Conservation (phyloP, 2,113 vertebrate species). For the Lophotis ruficrista region DNA sequence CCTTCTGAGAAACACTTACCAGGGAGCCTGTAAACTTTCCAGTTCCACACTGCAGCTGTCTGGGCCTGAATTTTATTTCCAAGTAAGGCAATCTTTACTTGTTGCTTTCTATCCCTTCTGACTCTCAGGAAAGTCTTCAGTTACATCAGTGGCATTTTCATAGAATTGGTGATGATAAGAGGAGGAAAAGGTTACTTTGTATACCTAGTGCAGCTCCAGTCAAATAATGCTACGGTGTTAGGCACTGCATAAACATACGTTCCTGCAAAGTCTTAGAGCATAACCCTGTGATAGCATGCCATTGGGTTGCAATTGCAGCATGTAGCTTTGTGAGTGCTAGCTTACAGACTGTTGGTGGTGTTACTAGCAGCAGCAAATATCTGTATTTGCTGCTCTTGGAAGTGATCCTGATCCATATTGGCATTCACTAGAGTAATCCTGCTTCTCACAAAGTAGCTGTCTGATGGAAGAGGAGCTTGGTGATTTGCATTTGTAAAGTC, state of each 20-base stretch:
- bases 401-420: background rate
- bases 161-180: background rate
- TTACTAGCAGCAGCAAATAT: background rate
- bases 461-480: background rate
- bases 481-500: background rate
- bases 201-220: background rate
- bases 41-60: background rate
- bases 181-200: background rate
- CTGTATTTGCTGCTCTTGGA: background rate
- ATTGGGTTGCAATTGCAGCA: background rate
- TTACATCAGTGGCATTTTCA: background rate
- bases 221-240: background rate
- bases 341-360: background rate
- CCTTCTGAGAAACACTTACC: background rate
- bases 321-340: background rate
- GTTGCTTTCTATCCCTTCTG: background rate
- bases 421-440: background rate
- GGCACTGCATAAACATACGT: background rate
- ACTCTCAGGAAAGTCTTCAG: background rate
- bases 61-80: background rate
- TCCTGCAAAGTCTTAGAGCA: background rate
- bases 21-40: background rate
- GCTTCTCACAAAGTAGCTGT: background rate
- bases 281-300: background rate
- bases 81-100: background rate